Base-by-base conservation (phyloP, 2,797 vertebrate genomes). In the Chrysocyon brachyurus region DNA sequence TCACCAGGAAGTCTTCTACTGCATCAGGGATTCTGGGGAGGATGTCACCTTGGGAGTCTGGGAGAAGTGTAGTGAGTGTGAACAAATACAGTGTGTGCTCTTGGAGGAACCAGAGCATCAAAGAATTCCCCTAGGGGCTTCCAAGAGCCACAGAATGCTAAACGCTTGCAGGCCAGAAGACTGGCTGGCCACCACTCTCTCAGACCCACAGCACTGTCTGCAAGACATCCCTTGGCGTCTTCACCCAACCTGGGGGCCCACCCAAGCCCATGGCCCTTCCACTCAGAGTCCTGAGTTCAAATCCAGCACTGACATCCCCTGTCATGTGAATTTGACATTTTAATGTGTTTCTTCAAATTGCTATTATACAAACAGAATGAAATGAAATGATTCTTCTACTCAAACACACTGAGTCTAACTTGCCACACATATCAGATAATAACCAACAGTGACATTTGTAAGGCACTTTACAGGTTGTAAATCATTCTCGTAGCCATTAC, bases 71-170 rank as follows among this genome's bases (percentile, higher is more conserved):
- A 68, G 46, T 24, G 83, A 93, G 94, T 70, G 1, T 52, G 95
- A 97, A 88, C 89, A 85, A 93, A 94, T 61, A 36, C 40, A 68
- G 70, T 16, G 40, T 84, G 95, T 93, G 90, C 88, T 98, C 77
- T 52, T 66, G 40, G 96, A 95, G 90, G 90, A 92, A 85, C 2
- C 93, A 36, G 90, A 81, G 92, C 6, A 21, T 77, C 1, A 1
- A 90, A 97, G 73, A 87, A 94, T 40, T 77, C 94, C 81, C 91
- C 0, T 0, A 49, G 90, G 96, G 94, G 68, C 33, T 86, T 88
- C 94, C 28, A 57, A 70, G 82, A 90, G 77, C 57, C 6, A 0
- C 64, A 14, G 88, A 88, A 81, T 24, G 61, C 97, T 63, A n/a
- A 66, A 79, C 33, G 33, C 1, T 0, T 59, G 54, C 66, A 4